phyloP scores from a whole-genome alignment of 2,888 invertebrate species.

The Xanthorhoe designata region DNA sequence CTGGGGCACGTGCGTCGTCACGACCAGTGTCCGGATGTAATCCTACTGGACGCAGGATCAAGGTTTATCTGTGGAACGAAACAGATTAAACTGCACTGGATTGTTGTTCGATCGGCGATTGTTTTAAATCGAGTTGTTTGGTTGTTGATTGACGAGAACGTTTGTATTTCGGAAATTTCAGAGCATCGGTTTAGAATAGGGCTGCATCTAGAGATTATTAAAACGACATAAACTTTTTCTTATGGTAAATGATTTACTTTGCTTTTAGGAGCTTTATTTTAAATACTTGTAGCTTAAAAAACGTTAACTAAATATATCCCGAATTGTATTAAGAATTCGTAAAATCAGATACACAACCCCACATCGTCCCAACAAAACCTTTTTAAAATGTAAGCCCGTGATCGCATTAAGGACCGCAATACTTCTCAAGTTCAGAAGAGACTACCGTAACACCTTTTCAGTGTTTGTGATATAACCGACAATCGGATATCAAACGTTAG shows the following conservation, averaged over 20 bases:
- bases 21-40: slow-evolving; percentile 70
- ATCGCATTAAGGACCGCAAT: slow-evolving; percentile 46
- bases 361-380: slow-evolving; percentile 8
- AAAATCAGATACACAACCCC: background rate
- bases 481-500: slow-evolving; percentile 75
- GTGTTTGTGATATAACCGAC: slow-evolving; percentile 69
- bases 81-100: slow-evolving; percentile 66
- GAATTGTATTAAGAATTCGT: background rate
- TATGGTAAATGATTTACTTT: no score
- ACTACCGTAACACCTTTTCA: slow-evolving; percentile 61
- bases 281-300: no score
- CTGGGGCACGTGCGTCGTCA: slow-evolving; percentile 71
- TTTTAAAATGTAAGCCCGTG: slow-evolving; percentile 41
- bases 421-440: slow-evolving; percentile 48
- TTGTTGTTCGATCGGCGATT: slow-evolving; percentile 35
- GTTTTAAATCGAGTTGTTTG: slow-evolving; percentile 31
- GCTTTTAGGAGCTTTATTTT: no score
- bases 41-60: slow-evolving; percentile 58
- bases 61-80: slow-evolving; percentile 73
- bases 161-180: slow-evolving; percentile 2
- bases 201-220: background rate
- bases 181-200: background rate
- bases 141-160: slow-evolving; percentile 30
- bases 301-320: no score
- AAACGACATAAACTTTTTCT: no score